Conservation (phyloP, 2,797 vertebrate genomes). For the Hybognathus amarus region DNA sequence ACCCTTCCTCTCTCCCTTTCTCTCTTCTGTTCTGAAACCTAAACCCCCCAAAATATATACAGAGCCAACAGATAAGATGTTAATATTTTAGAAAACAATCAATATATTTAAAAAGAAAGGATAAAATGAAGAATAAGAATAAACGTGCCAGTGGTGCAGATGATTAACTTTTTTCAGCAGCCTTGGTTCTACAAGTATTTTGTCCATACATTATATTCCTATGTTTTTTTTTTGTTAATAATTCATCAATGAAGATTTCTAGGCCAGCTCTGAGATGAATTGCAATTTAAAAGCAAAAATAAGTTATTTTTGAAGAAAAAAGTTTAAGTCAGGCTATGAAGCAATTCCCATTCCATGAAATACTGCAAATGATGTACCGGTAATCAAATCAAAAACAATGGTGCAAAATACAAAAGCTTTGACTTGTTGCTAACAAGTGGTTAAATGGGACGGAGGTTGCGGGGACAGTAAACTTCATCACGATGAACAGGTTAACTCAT, state of each 20-base stretch:
- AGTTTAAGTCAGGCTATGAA: neutral
- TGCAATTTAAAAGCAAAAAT: neutral
- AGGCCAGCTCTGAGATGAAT: neutral
- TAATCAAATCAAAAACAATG: neutral
- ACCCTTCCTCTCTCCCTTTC: conserved; percentile 8
- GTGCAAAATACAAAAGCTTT: neutral
- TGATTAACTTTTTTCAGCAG: neutral
- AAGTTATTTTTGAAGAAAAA: neutral
- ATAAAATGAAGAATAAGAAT: neutral
- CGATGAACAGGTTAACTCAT: neutral
- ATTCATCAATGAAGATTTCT: neutral
- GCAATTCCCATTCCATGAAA: neutral
- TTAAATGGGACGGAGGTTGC: neutral
- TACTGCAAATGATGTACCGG: neutral
- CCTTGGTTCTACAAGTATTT: neutral
- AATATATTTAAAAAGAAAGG: neutral
- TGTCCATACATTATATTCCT: neutral
- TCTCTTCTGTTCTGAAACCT: too few species aligned
- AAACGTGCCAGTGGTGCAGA: neutral
- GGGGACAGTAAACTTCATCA: neutral
- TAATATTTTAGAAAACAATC: neutral
- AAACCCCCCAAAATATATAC: neutral
- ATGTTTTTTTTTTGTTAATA: too few species aligned
- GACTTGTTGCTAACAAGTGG: neutral
- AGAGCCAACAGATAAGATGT: neutral